These are phyloP conservation scores for Poicephalus meyeri DNA, from an alignment of 2,113 vertebrate species.

Conservation along the genomic window DNA sequence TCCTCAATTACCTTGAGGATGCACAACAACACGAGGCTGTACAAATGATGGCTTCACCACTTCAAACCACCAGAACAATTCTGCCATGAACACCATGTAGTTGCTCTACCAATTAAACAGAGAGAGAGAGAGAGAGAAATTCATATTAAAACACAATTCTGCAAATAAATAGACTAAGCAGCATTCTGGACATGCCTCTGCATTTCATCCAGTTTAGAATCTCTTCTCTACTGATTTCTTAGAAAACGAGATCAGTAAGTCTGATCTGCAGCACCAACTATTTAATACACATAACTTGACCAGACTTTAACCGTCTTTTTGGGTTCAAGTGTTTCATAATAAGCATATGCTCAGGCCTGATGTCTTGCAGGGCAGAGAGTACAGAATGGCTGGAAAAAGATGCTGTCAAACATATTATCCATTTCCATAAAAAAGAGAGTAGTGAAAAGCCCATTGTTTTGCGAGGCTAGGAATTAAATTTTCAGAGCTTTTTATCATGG, in stretches of 20 bases:
- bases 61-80: conserved; percentile 98
- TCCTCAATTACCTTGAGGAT: conserved; percentile 76
- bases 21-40: conserved; percentile 80
- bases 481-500: background rate
- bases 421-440: background rate
- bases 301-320: fast-evolving
- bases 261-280: background rate
- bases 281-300: background rate
- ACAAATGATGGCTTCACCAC: conserved; percentile 95
- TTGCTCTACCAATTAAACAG: conserved; percentile 84
- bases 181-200: background rate
- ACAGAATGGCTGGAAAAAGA: background rate
- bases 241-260: background rate
- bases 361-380: background rate
- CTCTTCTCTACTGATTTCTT: background rate
- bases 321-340: background rate
- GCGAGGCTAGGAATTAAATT: background rate
- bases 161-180: background rate
- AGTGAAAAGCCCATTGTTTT: background rate
- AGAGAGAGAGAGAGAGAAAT: background rate
- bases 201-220: background rate
- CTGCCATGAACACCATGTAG: conserved; percentile 97
- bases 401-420: background rate
- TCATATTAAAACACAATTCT: background rate
- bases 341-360: background rate